Percentiles rank a stretch among this genome's conserved stretches.
Evolutionary conservation across 1,140 invertebrate species (phyloP).

Genomic region (Battus philenor): DNA sequence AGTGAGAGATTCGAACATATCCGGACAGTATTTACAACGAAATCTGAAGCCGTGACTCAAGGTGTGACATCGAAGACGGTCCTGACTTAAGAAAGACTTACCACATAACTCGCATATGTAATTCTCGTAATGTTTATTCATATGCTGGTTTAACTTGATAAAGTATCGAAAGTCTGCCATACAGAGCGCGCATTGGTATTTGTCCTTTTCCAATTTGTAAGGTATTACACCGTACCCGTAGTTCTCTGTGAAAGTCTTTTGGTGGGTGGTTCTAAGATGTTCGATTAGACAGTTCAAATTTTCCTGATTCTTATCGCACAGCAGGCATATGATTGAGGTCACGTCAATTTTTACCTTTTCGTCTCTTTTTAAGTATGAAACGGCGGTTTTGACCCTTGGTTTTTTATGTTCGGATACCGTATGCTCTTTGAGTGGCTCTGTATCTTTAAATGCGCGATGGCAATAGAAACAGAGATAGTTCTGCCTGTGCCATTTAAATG

Average conservation of each 20-base stretch:
- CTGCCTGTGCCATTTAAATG: slow-evolving; percentile 66
- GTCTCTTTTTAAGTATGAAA: slow-evolving; percentile 52
- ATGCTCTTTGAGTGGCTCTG: slow-evolving; percentile 42
- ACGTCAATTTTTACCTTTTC: slow-evolving; percentile 67
- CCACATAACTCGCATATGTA: slow-evolving; percentile 88
- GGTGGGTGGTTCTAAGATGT: slow-evolving; percentile 40
- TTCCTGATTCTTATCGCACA: slow-evolving; percentile 30
- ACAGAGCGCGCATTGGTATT: slow-evolving; percentile 60
- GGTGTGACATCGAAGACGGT: slow-evolving; percentile 45
- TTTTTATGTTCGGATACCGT: slow-evolving; percentile 37
- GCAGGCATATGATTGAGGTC: slow-evolving; percentile 27
- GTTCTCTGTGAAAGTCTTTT: slow-evolving; percentile 31
- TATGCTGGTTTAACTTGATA: slow-evolving; percentile 66
- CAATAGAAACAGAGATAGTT: slow-evolving; percentile 64
- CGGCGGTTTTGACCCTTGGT: slow-evolving; percentile 48
- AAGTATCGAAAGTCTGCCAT: slow-evolving; percentile 61
- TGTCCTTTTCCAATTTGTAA: slow-evolving; percentile 44
- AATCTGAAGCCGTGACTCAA: slow-evolving; percentile 41
- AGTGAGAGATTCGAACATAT: slow-evolving; percentile 45
- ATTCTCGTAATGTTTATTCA: slow-evolving; percentile 62
- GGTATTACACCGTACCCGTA: slow-evolving; percentile 49
- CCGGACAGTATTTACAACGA: slow-evolving; percentile 37
- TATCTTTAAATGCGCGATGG: slow-evolving; percentile 45
- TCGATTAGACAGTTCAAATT: slow-evolving; percentile 32
- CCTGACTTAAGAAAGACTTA: slow-evolving; percentile 79